Evolutionary conservation across 2,888 invertebrate species (phyloP).

Genomic region (Drosophila nr. medialis): DNA sequence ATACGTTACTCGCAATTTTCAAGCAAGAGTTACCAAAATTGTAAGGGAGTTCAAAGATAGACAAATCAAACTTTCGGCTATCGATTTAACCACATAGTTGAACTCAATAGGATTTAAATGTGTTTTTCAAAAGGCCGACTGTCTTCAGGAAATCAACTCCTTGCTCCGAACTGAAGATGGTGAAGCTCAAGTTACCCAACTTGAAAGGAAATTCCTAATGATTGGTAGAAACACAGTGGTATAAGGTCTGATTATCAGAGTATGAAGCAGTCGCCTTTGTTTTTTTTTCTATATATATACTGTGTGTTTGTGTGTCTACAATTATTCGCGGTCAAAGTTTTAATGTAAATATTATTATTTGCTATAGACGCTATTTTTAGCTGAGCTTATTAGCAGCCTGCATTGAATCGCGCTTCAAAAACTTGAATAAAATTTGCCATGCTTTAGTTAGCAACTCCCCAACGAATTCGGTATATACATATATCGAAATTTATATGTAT

Average conservation of each 20-base stretch:
- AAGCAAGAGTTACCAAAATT: background rate
- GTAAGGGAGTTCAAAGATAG: background rate
- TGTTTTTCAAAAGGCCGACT: too few relatives aligned
- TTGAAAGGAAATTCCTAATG: background rate
- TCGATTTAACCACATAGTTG: background rate
- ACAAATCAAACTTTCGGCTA: background rate
- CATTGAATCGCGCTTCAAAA: conserved; percentile 52
- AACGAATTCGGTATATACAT: conserved; percentile 13
- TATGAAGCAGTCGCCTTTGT: background rate
- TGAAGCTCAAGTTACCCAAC: background rate
- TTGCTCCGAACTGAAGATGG: background rate
- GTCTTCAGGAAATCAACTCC: background rate
- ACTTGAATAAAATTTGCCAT: conserved; percentile 49
- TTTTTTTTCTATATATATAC: conserved; percentile 3
- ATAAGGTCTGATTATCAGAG: background rate
- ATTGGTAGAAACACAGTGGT: background rate
- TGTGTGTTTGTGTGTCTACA: conserved; percentile 12
- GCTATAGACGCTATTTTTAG: conserved; percentile 57
- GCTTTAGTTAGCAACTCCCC: conserved; percentile 68
- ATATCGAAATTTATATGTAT: conserved; percentile 3
- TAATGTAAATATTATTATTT: conserved; percentile 50
- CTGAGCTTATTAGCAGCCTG: conserved; percentile 58
- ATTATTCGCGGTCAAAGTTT: conserved; percentile 51
- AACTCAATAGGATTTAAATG: background rate
- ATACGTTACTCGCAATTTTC: background rate